A percentile compares a stretch with the other conserved stretches of the same genome.
These are phyloP conservation scores for Drosophila kanapiae DNA, from an alignment of 1,140 invertebrate genomes.

Conservation along the genomic window DNA sequence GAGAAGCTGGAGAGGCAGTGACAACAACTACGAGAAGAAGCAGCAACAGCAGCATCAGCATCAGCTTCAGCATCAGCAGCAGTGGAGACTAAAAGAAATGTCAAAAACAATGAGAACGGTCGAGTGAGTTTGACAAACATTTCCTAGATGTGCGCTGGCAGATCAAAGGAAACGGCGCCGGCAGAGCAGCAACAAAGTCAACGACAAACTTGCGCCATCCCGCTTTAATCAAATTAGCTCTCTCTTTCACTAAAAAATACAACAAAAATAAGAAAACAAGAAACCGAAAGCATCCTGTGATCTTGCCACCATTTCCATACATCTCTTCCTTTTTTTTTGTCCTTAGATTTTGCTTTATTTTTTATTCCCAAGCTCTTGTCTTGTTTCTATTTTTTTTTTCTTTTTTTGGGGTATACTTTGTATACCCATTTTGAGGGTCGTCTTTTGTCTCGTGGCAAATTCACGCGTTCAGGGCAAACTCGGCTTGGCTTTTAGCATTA, in stretches of 20 bases:
- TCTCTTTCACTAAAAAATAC: constrained; percentile 29
- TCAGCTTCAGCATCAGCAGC: constrained; percentile 14
- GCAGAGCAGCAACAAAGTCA: constrained; percentile 40
- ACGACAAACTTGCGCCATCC: constrained; percentile 31
- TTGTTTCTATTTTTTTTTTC: constrained; percentile 2
- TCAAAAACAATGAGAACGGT: constrained; percentile 84
- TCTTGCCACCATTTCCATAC: neutral
- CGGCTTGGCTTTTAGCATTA: constrained; percentile 82
- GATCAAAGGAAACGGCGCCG: constrained; percentile 73
- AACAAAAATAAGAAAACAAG: neutral
- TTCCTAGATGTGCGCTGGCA: constrained; percentile 84
- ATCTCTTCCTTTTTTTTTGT: neutral
- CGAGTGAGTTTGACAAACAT: constrained; percentile 84
- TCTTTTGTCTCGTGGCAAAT: constrained; percentile 77
- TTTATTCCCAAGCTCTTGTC: constrained; percentile 1
- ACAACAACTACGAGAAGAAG: constrained; percentile 3
- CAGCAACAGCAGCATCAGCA: neutral
- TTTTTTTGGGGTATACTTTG: constrained; percentile 3
- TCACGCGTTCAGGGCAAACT: constrained; percentile 78
- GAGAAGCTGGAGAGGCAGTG: constrained; percentile 1
- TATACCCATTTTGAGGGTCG: constrained; percentile 9
- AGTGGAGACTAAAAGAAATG: constrained; percentile 75
- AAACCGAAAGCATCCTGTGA: constrained; percentile 39
- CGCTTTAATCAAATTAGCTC: constrained; percentile 72
- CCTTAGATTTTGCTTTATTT: neutral